Conservation (phyloP, 1,140 invertebrate species). For the Helicoverpa zea region DNA sequence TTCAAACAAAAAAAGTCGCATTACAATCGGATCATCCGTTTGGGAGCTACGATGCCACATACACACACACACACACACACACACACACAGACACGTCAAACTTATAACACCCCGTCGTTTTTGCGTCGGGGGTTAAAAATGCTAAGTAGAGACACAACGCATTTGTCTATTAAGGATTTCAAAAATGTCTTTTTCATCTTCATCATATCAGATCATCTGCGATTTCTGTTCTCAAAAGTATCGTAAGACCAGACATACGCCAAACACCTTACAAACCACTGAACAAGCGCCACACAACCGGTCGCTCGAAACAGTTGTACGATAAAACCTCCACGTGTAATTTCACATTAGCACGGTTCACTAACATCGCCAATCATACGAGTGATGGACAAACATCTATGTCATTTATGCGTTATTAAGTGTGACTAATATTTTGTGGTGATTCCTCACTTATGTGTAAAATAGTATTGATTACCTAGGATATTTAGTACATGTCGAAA, state of each 20-base stretch:
- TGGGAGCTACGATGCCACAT: too few relatives aligned
- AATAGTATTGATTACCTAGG: background rate
- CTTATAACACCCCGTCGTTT: too few relatives aligned
- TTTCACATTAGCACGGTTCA: slow-evolving; percentile 25
- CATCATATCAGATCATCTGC: too few relatives aligned
- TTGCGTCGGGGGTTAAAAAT: too few relatives aligned
- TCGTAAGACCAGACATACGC: background rate
- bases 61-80: too few relatives aligned
- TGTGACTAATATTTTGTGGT: slow-evolving; percentile 3
- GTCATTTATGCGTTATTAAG: slow-evolving; percentile 17
- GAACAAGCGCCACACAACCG: background rate
- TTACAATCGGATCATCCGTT: too few relatives aligned
- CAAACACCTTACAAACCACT: background rate
- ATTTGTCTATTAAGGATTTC: too few relatives aligned
- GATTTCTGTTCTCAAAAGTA: too few relatives aligned
- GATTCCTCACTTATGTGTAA: slow-evolving; percentile 10
- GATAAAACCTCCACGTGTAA: background rate
- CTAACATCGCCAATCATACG: background rate
- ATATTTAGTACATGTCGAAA: background rate
- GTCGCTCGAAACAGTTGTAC: slow-evolving; percentile 1
- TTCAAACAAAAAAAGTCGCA: too few relatives aligned
- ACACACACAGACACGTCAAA: too few relatives aligned
- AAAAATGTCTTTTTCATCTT: too few relatives aligned
- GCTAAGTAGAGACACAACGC: too few relatives aligned
- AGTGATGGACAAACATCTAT: background rate